These are phyloP conservation scores for Leptonema lineaticorne DNA, from an alignment of 1,140 invertebrate genomes.

Conservation along the genomic window DNA sequence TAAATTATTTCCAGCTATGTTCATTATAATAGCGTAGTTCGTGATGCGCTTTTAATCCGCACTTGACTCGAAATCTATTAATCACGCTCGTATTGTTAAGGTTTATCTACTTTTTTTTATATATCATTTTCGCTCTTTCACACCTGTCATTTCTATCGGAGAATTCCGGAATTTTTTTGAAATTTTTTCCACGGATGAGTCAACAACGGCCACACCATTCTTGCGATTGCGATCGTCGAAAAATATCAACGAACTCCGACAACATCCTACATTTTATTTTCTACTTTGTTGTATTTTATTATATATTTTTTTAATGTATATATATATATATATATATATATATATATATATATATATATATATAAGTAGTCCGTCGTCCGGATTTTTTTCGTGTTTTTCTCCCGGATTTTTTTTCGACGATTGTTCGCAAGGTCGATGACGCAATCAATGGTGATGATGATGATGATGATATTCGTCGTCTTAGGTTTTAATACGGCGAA, in stretches of 20 bases:
- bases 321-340: no score
- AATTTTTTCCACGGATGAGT: no score
- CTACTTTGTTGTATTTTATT: no score
- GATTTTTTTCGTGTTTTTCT: conserved; percentile 25
- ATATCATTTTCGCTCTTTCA: no score
- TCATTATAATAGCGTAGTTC: conserved; percentile 6
- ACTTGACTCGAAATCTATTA: conserved; percentile 15
- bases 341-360: no score
- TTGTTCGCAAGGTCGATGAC: conserved; percentile 36
- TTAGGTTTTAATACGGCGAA: no score
- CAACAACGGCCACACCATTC: no score
- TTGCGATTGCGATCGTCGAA: neutral
- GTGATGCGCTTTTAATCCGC: conserved; percentile 13
- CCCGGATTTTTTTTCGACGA: conserved; percentile 16
- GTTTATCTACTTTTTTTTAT: neutral
- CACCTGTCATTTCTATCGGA: no score
- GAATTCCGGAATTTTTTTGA: neutral
- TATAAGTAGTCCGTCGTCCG: no score
- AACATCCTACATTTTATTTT: neutral
- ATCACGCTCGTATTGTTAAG: conserved; percentile 9
- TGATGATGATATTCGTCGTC: no score
- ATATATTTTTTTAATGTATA: no score
- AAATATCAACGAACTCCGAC: neutral
- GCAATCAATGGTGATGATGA: no score
- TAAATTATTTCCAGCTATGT: neutral